Base-by-base conservation (phyloP, 1,140 invertebrate genomes). In the Drosophila pachea region DNA sequence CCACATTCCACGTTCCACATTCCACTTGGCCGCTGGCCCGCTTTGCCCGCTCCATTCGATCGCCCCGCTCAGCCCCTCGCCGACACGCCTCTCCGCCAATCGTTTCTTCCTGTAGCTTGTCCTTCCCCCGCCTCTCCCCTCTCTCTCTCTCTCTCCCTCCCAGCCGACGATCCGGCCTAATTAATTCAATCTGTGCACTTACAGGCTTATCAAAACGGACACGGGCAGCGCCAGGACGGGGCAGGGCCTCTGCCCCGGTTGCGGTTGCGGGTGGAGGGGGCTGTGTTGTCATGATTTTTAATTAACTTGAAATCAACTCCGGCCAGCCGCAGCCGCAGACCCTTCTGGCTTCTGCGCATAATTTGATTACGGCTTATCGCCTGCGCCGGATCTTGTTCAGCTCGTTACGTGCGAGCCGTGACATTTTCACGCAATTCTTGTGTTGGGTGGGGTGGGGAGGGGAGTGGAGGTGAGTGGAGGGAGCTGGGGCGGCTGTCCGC, bases 121-220 rank as follows among this genome's bases (percentile, higher is more conserved):
- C 22, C 22, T 22, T 22, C 22, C 22, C 22, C 22, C 22, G 1
- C 3, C 22, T n/a, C 22, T 22, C 22, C 22, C 22, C 22, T 3
- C 22, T 22, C 22, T 3, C 1, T 3, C 22, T 3, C 22, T 3
- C 22, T 3, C 22, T 3, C 22, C 22, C 22, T 22, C 22, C 22
- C 22, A 1, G 3, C 3, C 22, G 1, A 22, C 22, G 29, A 45
- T 35, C 31, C 22, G 60, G 40, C 53, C 66, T 87, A 83, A 87
- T 87, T 87, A 87, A 87, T 87, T 87, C 83, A 87, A 87, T 87
- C 83, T 79, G 84, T 87, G 83, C 83, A 87, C 83, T 87, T 87
- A 87, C 83, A 87, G 76, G 83, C 83, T 87, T 87, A 87, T 87
- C 84, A 87, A 72, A 75, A 53, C 58, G 47, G 22, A 22, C 66